phyloP scores from a whole-genome alignment of 2,888 invertebrate species.

The Amorpha juglandis region DNA sequence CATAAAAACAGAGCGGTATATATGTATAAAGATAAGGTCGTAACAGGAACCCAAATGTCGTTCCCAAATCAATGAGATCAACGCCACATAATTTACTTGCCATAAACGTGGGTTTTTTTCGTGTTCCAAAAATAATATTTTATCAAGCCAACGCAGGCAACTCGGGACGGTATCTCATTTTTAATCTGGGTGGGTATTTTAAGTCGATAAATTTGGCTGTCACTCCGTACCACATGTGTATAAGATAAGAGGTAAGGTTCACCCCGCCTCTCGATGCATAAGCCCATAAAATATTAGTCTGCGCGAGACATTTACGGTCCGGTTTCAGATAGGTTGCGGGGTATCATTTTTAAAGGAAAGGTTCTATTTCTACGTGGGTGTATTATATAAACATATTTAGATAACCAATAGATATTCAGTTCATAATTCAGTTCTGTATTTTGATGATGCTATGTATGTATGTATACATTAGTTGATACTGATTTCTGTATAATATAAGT shows the following conservation, averaged over 20 bases:
- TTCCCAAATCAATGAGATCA: slow-evolving; percentile 37
- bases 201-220: slow-evolving; percentile 82
- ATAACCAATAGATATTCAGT: no score
- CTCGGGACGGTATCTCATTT: slow-evolving; percentile 68
- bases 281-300: slow-evolving; percentile 82
- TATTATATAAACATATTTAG: background rate
- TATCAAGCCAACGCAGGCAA: slow-evolving; percentile 52
- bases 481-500: no score
- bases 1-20: background rate
- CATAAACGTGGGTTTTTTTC: slow-evolving; percentile 43
- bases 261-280: slow-evolving; percentile 67
- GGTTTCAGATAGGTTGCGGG: slow-evolving; percentile 74
- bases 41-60: slow-evolving; percentile 42
- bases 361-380: slow-evolving; percentile 22
- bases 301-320: slow-evolving; percentile 76
- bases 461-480: no score
- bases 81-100: slow-evolving; percentile 47
- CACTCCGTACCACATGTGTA: slow-evolving; percentile 72
- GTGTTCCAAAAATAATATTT: slow-evolving; percentile 65
- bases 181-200: slow-evolving; percentile 80
- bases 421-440: no score
- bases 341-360: slow-evolving; percentile 62
- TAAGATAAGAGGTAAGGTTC: slow-evolving; percentile 66
- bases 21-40: slow-evolving; percentile 2
- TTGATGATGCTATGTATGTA: no score